These are phyloP conservation scores for Aphelenchoides bicaudatus DNA, from an alignment of 2,888 invertebrate species.

Conservation along the genomic window DNA sequence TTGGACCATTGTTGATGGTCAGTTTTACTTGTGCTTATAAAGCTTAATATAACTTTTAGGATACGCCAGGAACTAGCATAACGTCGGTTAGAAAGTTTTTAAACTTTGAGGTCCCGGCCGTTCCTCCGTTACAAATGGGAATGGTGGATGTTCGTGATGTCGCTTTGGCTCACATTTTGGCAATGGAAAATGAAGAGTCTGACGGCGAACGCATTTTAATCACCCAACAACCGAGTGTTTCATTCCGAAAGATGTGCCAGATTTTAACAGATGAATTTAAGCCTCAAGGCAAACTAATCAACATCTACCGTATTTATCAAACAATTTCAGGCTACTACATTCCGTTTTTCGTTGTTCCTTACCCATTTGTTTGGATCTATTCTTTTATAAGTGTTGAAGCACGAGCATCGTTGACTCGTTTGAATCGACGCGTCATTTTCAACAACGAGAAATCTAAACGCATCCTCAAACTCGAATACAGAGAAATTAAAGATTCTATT, in stretches of 20 bases:
- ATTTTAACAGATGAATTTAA: constrained; percentile 64
- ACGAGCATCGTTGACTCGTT: constrained; percentile 60
- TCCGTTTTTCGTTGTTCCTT: constrained; percentile 62
- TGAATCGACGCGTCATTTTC: constrained; percentile 54
- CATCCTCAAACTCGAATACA: constrained; percentile 63
- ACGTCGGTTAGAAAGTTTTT: constrained; percentile 38
- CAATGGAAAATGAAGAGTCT: constrained; percentile 63
- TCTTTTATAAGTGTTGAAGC: constrained; percentile 63
- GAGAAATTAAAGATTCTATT: constrained; percentile 62
- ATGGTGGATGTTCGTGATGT: constrained; percentile 66
- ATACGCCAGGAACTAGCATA: neutral
- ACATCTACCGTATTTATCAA: neutral
- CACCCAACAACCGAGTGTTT: constrained; percentile 57
- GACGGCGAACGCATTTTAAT: constrained; percentile 63
- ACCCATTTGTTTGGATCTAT: constrained; percentile 61
- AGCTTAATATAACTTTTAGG: neutral
- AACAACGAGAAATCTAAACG: constrained; percentile 63
- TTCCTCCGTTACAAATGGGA: constrained; percentile 63
- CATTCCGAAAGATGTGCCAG: constrained; percentile 65
- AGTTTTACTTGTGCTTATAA: constrained; percentile 34
- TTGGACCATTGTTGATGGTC: constrained; percentile 63
- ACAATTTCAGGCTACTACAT: constrained; percentile 60
- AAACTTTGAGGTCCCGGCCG: constrained; percentile 52
- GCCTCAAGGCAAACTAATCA: constrained; percentile 60
- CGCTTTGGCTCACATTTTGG: constrained; percentile 64